Evolutionary conservation across 2,888 invertebrate species (phyloP), one percentile per base, ranked within the genome.

Genomic region (Anaspis maculata): DNA sequence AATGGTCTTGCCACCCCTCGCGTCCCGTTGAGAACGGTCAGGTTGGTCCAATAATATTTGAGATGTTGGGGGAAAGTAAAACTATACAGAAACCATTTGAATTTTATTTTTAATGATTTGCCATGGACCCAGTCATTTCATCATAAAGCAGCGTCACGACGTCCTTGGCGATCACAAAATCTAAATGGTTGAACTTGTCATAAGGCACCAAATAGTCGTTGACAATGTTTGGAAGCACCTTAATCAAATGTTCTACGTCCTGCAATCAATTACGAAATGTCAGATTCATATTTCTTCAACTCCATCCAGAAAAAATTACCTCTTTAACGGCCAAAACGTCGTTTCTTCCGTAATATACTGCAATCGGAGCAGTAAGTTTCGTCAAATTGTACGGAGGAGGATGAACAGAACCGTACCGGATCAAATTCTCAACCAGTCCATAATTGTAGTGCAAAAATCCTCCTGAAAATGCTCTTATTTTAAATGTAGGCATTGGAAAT

Each of bases 361-460:
- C 33, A 13, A 32, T 10, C 1, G 34, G 34, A 10, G 34, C 15
- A 6, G 25, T 23, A 16, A 37, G 16, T 34, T 26, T 22, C 3
- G 37, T 32, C 11, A 37, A 27, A 26, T 41, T 16, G 14, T 37
- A 41, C 5, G 2, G 11, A 19, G 41, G 37, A 15, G 41, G 37
- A 22, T 23, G 15, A n/a, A 11, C 10, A 26, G 21, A 26, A 3
- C 30, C 32, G 28, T 40, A 40, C 11, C 15, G 31, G 15, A 29
- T 15, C n/a, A 37, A 22, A 30, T 40, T 40, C 16, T 13, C 11
- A 3, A 11, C 13, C 11, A 4, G n/a, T 7, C 40, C 40, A 14
- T 30, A 31, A 29, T 38, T 34, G 14, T 28, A 41, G 1, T 16
- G 22, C 1, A 22, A 13, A 14, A 41, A 34, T 10, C 2, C 13